These are phyloP conservation scores for Sebastes fasciatus DNA, from an alignment of 2,113 vertebrate species.

Conservation along the genomic window DNA sequence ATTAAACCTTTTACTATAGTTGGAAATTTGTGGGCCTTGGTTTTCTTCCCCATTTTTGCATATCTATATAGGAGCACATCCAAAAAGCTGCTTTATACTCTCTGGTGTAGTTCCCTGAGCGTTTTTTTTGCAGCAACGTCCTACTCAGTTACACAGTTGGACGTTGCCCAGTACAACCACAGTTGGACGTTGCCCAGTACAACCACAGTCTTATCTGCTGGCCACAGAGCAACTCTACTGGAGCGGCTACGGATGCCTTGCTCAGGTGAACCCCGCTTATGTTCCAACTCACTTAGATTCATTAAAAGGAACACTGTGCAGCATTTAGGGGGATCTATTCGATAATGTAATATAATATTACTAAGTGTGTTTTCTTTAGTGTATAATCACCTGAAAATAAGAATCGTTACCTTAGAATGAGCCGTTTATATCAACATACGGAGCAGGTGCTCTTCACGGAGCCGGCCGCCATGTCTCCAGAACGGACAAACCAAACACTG, in stretches of 20 bases:
- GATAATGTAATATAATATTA: no score
- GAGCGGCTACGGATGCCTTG: neutral
- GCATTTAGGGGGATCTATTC: no score
- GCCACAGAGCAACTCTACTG: neutral
- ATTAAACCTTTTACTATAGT: neutral
- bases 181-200: constrained; percentile 9
- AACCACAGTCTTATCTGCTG: constrained; percentile 26
- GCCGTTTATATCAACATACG: no score
- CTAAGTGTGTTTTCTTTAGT: no score
- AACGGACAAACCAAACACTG: no score
- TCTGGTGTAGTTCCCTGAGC: neutral
- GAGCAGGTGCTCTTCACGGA: no score
- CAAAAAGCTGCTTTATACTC: neutral
- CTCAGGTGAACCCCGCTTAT: neutral
- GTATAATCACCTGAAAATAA: no score
- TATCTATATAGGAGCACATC: neutral
- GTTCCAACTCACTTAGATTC: neutral
- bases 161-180: constrained; percentile 1
- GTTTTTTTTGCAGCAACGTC: neutral
- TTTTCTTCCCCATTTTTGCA: neutral
- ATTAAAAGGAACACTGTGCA: neutral
- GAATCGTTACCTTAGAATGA: no score
- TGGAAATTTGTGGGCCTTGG: neutral
- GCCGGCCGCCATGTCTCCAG: no score
- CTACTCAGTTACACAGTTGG: neutral